phyloP scores from a whole-genome alignment of 2,888 invertebrate genomes.

The Lepidocyrtinus sp. region DNA sequence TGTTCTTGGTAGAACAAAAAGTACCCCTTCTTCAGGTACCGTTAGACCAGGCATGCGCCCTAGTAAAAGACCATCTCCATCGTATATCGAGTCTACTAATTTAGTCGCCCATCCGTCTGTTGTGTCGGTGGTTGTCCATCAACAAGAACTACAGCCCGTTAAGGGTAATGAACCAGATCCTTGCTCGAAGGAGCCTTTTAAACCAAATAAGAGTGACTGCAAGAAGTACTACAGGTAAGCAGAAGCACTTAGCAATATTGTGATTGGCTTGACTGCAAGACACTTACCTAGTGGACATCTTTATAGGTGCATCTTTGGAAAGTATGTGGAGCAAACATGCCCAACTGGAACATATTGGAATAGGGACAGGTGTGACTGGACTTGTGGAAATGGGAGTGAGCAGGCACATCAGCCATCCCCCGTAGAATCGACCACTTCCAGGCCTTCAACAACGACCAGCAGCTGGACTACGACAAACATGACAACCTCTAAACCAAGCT shows the following conservation, averaged over 20 bases:
- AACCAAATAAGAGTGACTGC: constrained; percentile 63
- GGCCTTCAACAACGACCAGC: constrained; percentile 47
- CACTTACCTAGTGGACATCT: constrained; percentile 77
- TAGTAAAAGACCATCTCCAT: constrained; percentile 10
- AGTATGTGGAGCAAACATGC: constrained; percentile 80
- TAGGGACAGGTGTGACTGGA: constrained; percentile 72
- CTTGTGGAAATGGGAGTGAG: constrained; percentile 71
- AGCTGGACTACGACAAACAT: constrained; percentile 17
- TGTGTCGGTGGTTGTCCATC: constrained; percentile 41
- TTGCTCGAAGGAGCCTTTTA: constrained; percentile 60
- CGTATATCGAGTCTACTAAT: neutral
- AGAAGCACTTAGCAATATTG: neutral
- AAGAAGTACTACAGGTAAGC: constrained; percentile 48
- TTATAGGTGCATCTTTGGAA: constrained; percentile 84
- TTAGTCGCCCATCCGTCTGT: constrained; percentile 41
- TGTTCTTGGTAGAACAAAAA: constrained; percentile 75
- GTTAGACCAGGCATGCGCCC: constrained; percentile 29
- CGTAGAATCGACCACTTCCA: constrained; percentile 40
- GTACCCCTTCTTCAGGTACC: constrained; percentile 8
- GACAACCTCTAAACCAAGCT: constrained; percentile 25
- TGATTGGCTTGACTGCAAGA: constrained; percentile 74
- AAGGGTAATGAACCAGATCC: constrained; percentile 42
- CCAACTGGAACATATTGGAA: constrained; percentile 86
- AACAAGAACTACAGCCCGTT: constrained; percentile 36
- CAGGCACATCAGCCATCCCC: constrained; percentile 47